phyloP scores from a whole-genome alignment of 2,888 invertebrate genomes.

The Eudiplozoon nipponicum region DNA sequence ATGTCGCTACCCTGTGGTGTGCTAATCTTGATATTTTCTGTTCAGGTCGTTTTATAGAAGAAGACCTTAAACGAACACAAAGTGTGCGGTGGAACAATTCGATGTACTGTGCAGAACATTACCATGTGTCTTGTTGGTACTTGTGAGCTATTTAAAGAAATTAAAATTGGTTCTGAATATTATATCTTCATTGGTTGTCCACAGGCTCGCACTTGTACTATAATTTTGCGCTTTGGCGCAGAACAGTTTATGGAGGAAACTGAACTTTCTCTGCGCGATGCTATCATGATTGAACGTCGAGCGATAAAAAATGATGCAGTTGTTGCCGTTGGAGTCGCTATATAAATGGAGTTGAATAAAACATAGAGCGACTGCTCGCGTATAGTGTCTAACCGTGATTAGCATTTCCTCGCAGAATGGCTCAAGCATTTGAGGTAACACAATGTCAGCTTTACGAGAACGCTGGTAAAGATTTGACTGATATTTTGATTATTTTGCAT shows the following conservation, averaged over 20 bases:
- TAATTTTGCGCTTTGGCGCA: slow-evolving; percentile 69
- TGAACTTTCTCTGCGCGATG: slow-evolving; percentile 82
- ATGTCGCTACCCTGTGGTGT: slow-evolving; percentile 96
- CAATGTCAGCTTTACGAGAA: slow-evolving; percentile 90
- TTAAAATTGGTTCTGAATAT: slow-evolving; percentile 61
- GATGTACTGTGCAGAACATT: slow-evolving; percentile 48
- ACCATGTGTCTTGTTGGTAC: slow-evolving; percentile 43
- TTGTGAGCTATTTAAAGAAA: slow-evolving; percentile 58
- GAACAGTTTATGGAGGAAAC: slow-evolving; percentile 97
- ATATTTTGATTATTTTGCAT: slow-evolving; percentile 70
- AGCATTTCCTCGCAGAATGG: slow-evolving; percentile 59
- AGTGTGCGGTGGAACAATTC: slow-evolving; percentile 84
- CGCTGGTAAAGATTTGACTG: slow-evolving; percentile 89
- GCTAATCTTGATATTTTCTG: slow-evolving; percentile 87
- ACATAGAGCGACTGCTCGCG: slow-evolving; percentile 58
- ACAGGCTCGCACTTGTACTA: slow-evolving; percentile 65
- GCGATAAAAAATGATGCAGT: slow-evolving; percentile 84
- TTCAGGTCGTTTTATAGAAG: slow-evolving; percentile 79
- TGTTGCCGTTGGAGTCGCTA: slow-evolving; percentile 82
- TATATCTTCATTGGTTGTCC: slow-evolving; percentile 50
- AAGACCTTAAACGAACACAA: slow-evolving; percentile 68
- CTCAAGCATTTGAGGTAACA: slow-evolving; percentile 69
- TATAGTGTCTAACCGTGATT: slow-evolving; percentile 64
- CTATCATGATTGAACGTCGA: slow-evolving; percentile 89
- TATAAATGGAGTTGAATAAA: slow-evolving; percentile 83